Evolutionary conservation across 2,113 vertebrate genomes (phyloP), one percentile per base, ranked within the genome.

Genomic region (Madoqua kirkii): DNA sequence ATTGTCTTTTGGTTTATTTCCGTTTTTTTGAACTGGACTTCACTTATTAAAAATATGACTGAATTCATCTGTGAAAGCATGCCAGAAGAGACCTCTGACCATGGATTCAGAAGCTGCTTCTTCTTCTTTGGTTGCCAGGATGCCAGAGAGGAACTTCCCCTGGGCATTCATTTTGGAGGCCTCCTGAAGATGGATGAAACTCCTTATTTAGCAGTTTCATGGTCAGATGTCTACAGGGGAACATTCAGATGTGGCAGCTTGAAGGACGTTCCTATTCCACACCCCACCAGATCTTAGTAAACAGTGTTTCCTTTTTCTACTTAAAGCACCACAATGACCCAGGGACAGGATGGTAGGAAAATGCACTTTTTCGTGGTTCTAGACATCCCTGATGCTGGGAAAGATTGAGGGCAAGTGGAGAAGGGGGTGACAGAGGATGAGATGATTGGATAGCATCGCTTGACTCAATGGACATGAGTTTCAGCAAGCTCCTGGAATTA

Each of bases 1-100:
- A 54, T 2, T 33, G 2, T 59, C 3, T 16, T 50, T 78, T 6
- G 23, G 31, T 50, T 92, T 87, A n/a, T 82, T 76, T 83, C 14
- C 40, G 90, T 59, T 27, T 64, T 82, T 95, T 79, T 85, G n/a
- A 95, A 78, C 11, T n/a, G 27, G 23, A 60, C 36, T 57, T 52
- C 45, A 84, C 74, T 52, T 82, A 48, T 45, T 40, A 21, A 62
- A 10, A 9, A 8, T 5, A 12, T 64, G 33, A 45, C 33, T 13
- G 17, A 78, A 31, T 21, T 91, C 8, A 5, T 43, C 21, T 40
- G 40, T 84, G 82, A 67, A 5, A 29, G 25, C 54, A 16, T 67
- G 36, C 36, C 45, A 8, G 29, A 43, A 50, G 48, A 59, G 59
- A 23, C 7, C 48, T 45, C 10, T 19, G 36, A 40, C 31, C 50